Conservation (phyloP, 2,888 invertebrate genomes). For the Branchipolynoe longqiensis region DNA sequence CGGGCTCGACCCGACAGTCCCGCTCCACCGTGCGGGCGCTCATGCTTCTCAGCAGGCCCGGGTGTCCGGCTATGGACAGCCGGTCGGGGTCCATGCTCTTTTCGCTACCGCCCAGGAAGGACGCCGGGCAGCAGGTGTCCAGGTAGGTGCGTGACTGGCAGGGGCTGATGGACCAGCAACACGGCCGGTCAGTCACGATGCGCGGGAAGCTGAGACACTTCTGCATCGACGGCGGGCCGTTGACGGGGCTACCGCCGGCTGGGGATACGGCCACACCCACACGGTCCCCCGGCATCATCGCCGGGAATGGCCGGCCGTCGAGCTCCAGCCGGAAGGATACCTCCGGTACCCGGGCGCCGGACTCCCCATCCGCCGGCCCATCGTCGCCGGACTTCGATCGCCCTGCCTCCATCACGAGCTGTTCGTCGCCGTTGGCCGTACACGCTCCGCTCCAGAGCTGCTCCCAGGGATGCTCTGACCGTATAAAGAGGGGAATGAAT, state of each 20-base stretch:
- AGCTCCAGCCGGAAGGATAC: slow-evolving; percentile 48
- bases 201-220: slow-evolving; percentile 57
- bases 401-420: neutral
- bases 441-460: too few relatives aligned
- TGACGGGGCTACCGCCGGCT: neutral
- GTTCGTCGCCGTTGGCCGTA: neutral
- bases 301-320: neutral
- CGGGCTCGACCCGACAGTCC: neutral
- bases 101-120: slow-evolving; percentile 49
- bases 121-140: slow-evolving; percentile 2
- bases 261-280: neutral
- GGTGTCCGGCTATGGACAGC: slow-evolving; percentile 51
- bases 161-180: slow-evolving; percentile 26
- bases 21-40: slow-evolving; percentile 49
- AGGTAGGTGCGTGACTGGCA: slow-evolving; percentile 40
- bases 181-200: slow-evolving; percentile 24
- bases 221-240: slow-evolving; percentile 25
- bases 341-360: slow-evolving; percentile 29
- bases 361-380: neutral
- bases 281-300: neutral
- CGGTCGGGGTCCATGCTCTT: slow-evolving; percentile 52
- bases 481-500: too few relatives aligned
- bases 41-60: slow-evolving; percentile 46
- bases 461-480: too few relatives aligned
- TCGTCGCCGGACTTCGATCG: neutral